Conservation (phyloP, 2,888 invertebrate species). For the Stramonita haemastoma region DNA sequence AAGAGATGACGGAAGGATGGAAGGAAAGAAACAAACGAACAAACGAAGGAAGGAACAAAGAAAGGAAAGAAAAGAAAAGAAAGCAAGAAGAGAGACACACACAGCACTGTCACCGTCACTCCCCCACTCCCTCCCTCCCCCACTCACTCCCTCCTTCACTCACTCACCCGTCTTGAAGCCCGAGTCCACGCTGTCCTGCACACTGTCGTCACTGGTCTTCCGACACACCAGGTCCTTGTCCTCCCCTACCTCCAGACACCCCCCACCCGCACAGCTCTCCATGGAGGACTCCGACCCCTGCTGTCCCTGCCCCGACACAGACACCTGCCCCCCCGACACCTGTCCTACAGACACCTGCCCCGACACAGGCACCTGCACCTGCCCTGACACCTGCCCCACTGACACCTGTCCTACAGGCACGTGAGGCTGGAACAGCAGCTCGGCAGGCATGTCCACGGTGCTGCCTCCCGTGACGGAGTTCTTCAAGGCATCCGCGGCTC, state of each 20-base stretch:
- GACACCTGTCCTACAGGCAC: neutral
- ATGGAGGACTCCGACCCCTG: slow-evolving; percentile 24
- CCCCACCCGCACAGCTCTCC: slow-evolving; percentile 32
- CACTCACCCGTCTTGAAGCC: slow-evolving; percentile 54
- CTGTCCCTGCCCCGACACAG: neutral
- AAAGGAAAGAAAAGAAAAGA: no score
- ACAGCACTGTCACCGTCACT: neutral
- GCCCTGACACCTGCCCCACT: neutral
- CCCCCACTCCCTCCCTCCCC: neutral
- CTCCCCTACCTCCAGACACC: slow-evolving; percentile 37
- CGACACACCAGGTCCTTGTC: slow-evolving; percentile 46
- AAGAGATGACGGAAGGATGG: no score
- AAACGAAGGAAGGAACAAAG: no score
- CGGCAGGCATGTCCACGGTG: slow-evolving; percentile 24
- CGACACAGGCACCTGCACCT: no score
- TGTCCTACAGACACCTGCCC: neutral
- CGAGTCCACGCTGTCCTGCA: slow-evolving; percentile 62
- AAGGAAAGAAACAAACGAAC: no score
- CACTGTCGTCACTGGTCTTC: slow-evolving; percentile 63
- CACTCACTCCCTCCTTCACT: neutral
- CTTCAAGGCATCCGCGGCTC: slow-evolving; percentile 72
- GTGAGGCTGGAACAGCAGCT: neutral
- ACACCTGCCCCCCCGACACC: neutral
- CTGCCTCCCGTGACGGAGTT: slow-evolving; percentile 44
- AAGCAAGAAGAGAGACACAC: neutral